A percentile compares a stretch with the other conserved stretches of the same genome.
These are phyloP conservation scores for Halichoerus grypus DNA, from an alignment of 2,113 vertebrate species.

Conservation along the genomic window DNA sequence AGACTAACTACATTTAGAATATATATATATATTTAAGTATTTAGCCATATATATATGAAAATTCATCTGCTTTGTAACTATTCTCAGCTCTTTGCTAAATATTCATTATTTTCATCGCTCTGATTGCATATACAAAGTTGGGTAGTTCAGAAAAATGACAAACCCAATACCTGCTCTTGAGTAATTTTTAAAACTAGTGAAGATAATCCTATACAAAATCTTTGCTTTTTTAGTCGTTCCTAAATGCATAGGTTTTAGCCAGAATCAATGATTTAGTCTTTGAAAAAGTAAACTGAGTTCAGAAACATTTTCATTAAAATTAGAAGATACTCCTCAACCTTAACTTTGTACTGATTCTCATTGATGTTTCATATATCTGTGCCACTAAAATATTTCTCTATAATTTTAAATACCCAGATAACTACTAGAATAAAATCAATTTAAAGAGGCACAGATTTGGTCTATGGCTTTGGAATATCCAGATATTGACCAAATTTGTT, in stretches of 20 bases:
- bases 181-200: neutral
- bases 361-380: neutral
- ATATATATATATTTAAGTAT: neutral
- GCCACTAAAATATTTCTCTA: neutral
- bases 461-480: neutral
- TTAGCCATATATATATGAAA: neutral
- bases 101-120: neutral
- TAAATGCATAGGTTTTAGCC: neutral
- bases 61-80: neutral
- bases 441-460: neutral
- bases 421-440: neutral
- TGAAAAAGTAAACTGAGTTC: neutral
- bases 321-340: neutral
- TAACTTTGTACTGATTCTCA: neutral
- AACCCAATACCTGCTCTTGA: neutral
- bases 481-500: neutral
- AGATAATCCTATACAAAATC: neutral
- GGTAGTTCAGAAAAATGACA: neutral
- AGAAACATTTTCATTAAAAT: constrained; percentile 22
- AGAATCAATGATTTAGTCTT: neutral
- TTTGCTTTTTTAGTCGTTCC: neutral
- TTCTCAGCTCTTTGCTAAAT: neutral
- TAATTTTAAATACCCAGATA: neutral
- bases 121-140: neutral
- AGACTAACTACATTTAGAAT: neutral